Evolutionary conservation across 35 echinoderm and acorn worm genomes (phyloP).

Genomic region (Lytechinus pictus): DNA sequence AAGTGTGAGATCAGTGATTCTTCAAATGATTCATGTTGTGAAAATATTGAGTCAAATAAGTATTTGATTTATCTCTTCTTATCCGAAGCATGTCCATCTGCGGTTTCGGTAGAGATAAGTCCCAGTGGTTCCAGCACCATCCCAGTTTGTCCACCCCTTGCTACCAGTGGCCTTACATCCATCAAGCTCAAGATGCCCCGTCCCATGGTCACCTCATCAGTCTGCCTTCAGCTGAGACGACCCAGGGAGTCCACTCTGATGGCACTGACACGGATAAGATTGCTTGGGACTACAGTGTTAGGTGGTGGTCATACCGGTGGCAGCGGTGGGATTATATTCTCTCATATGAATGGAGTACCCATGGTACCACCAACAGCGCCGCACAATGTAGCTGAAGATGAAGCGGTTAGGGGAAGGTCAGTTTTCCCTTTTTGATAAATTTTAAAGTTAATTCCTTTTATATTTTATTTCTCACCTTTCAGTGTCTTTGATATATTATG

Average conservation of each 20-base stretch:
- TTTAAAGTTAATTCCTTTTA: too few species aligned
- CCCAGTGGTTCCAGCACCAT: conserved; percentile 70
- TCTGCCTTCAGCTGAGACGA: conserved; percentile 76
- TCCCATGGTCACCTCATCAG: conserved; percentile 75
- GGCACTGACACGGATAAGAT: conserved; percentile 85
- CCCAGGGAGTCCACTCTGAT: conserved; percentile 84
- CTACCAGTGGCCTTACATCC: conserved; percentile 88
- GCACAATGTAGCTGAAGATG: conserved; percentile 52
- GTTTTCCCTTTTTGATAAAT: neutral
- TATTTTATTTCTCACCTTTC: too few species aligned
- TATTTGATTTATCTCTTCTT: neutral
- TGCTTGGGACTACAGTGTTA: conserved; percentile 87
- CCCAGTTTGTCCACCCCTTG: conserved; percentile 85
- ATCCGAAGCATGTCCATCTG: conserved; percentile 77
- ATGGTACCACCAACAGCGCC: neutral
- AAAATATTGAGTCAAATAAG: neutral
- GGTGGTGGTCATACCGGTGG: conserved; percentile 30
- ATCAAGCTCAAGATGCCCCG: conserved; percentile 80
- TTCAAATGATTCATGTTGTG: neutral
- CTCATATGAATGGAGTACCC: neutral
- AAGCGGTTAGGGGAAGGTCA: conserved; percentile 55
- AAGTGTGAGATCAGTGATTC: neutral
- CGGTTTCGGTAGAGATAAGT: conserved; percentile 88
- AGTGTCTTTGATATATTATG: too few species aligned
- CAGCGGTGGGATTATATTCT: neutral